phyloP scores from a whole-genome alignment of 2,888 invertebrate genomes.

The Boloria selene region DNA sequence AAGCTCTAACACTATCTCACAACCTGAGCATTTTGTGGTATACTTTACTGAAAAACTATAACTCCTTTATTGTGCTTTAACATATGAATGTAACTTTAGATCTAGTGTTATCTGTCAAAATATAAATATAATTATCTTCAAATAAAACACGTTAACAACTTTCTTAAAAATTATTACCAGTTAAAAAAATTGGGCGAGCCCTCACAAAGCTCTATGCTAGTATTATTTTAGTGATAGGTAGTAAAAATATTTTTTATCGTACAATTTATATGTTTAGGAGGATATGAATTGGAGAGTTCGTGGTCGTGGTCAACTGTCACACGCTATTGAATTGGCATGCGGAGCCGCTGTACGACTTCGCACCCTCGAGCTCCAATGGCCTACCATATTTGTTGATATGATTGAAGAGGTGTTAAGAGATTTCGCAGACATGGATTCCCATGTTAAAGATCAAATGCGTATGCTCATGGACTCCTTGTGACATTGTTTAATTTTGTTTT shows the following conservation, averaged over 20 bases:
- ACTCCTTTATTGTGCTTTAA: no score
- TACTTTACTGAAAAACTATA: no score
- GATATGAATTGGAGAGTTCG: slow-evolving; percentile 88
- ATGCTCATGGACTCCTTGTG: slow-evolving; percentile 66
- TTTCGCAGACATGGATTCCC: slow-evolving; percentile 90
- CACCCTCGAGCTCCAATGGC: slow-evolving; percentile 89
- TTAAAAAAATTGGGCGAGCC: no score
- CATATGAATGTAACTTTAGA: no score
- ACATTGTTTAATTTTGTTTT: slow-evolving; percentile 8
- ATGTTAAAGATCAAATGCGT: slow-evolving; percentile 87
- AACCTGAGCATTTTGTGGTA: no score
- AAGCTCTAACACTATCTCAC: no score
- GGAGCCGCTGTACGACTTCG: slow-evolving; percentile 90
- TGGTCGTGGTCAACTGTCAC: slow-evolving; percentile 86
- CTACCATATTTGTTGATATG: slow-evolving; percentile 88
- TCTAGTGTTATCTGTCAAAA: no score
- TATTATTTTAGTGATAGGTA: no score
- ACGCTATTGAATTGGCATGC: slow-evolving; percentile 87
- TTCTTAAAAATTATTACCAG: no score
- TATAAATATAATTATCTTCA: no score
- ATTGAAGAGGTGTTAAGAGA: slow-evolving; percentile 90
- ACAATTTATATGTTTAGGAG: slow-evolving; percentile 75
- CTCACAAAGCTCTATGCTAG: no score
- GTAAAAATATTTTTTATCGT: neutral
- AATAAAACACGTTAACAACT: no score